Evolutionary conservation across 2,797 vertebrate species (phyloP).

Genomic region (Syngnathus rostellatus): DNA sequence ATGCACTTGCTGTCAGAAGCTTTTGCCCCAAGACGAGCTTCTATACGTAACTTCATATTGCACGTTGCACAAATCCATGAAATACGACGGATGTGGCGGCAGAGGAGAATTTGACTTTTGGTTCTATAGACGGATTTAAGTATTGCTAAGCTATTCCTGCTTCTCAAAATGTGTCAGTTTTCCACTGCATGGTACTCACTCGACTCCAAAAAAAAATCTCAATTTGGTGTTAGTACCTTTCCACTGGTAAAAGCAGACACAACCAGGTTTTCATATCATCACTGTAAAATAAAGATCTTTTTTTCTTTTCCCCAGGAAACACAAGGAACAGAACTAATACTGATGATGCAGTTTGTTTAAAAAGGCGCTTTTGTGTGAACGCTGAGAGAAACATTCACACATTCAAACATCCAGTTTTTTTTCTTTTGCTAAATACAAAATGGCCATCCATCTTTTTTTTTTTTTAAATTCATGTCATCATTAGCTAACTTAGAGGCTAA

Average conservation of each 20-base stretch:
- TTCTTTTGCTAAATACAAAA: neutral
- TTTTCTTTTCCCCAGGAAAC: too few relatives aligned
- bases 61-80: constrained; percentile 25
- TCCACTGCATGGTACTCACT: neutral
- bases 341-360: neutral
- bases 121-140: neutral
- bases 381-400: neutral
- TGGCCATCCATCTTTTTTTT: neutral
- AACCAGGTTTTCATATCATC: neutral
- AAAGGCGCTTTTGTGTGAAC: neutral
- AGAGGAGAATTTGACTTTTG: constrained; percentile 6
- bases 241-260: neutral
- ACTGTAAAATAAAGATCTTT: too few relatives aligned
- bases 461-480: neutral
- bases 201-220: neutral
- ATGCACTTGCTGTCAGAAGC: constrained; percentile 7
- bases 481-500: too few relatives aligned
- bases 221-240: neutral
- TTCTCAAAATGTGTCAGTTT: neutral
- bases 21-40: constrained; percentile 7
- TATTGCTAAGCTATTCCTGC: neutral
- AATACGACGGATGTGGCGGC: constrained; percentile 8
- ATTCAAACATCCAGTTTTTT: neutral
- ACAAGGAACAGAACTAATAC: too few relatives aligned
- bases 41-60: constrained; percentile 26